Percentiles rank a stretch among this genome's conserved stretches.
These are phyloP conservation scores for Chiridota heheva DNA, from an alignment of 35 echinoderm and acorn worm genomes.

Conservation along the genomic window DNA sequence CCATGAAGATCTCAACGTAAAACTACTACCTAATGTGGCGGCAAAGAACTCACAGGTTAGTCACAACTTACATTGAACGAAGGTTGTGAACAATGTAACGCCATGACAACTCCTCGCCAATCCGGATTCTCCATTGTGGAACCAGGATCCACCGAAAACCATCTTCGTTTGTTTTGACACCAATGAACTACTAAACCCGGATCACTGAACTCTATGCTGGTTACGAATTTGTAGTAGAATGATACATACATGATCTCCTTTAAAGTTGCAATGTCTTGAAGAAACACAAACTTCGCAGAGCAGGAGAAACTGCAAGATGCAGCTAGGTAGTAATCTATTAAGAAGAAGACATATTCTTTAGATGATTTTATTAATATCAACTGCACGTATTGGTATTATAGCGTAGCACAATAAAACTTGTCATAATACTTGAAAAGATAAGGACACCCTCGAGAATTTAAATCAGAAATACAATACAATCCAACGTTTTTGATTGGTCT, in stretches of 20 bases:
- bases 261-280: neutral
- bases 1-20: neutral
- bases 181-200: slow-evolving; percentile 10
- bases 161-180: neutral
- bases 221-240: slow-evolving; percentile 41
- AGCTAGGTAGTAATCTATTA: no score
- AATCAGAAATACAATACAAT: no score
- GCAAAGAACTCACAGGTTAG: neutral
- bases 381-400: no score
- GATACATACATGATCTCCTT: neutral
- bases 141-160: neutral
- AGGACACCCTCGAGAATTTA: no score
- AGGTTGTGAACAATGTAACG: slow-evolving; percentile 6
- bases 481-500: no score
- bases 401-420: no score
- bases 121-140: neutral
- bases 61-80: neutral
- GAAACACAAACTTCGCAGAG: neutral
- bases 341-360: no score
- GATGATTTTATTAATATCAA: no score
- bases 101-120: slow-evolving; percentile 22
- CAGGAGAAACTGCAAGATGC: no score
- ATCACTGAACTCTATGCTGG: neutral
- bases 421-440: no score
- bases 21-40: neutral